A percentile compares a stretch with the other conserved stretches of the same genome.
These are phyloP conservation scores for Plebejus argus DNA, from an alignment of 2,888 invertebrate genomes.

Conservation along the genomic window DNA sequence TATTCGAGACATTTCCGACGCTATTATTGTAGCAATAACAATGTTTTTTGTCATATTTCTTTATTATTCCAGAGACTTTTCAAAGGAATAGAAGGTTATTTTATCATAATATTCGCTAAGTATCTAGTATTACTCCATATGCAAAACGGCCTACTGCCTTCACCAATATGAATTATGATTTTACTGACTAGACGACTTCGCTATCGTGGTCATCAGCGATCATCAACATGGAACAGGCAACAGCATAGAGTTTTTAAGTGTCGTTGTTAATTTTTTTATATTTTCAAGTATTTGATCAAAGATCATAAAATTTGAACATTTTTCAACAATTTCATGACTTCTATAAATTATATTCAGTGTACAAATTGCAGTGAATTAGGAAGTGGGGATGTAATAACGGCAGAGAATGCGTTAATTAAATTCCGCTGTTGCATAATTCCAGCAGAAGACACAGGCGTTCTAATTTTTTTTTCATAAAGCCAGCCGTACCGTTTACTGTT, in stretches of 20 bases:
- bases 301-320: too few relatives aligned
- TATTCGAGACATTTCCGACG: background rate
- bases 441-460: background rate
- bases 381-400: background rate
- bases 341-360: background rate
- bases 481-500: background rate
- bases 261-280: too few relatives aligned
- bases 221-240: too few relatives aligned
- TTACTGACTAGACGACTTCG: too few relatives aligned
- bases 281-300: too few relatives aligned
- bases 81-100: background rate
- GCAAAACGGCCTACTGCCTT: too few relatives aligned
- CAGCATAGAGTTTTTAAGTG: too few relatives aligned
- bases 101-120: too few relatives aligned
- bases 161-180: too few relatives aligned
- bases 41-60: background rate
- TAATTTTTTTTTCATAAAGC: slow-evolving; percentile 20
- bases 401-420: slow-evolving; percentile 7
- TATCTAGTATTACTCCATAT: too few relatives aligned
- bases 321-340: background rate
- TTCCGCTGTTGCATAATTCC: slow-evolving; percentile 9
- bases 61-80: background rate
- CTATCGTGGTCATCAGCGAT: too few relatives aligned
- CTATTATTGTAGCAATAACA: background rate
- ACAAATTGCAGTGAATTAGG: background rate